Evolutionary conservation across 1,140 invertebrate species (phyloP).

Genomic region (Idris sp.): DNA sequence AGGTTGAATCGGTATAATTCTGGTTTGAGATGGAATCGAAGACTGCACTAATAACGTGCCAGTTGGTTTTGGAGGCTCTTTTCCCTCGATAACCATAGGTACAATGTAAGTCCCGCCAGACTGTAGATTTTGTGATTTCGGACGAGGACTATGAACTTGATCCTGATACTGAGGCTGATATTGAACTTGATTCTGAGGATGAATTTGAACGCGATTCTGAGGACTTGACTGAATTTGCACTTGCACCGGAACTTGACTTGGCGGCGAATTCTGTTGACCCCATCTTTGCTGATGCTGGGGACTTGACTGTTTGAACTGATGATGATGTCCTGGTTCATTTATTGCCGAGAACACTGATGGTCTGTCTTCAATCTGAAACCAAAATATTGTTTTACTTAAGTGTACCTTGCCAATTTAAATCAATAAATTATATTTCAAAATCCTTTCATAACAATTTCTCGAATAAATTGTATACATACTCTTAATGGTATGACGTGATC

Average conservation of each 20-base stretch:
- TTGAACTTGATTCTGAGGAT: constrained; percentile 9
- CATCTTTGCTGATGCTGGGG: constrained; percentile 74
- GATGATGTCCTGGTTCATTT: constrained; percentile 74
- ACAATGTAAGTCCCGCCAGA: constrained; percentile 68
- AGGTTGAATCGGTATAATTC: constrained; percentile 60
- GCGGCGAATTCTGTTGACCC: constrained; percentile 67
- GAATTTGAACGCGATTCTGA: constrained; percentile 55
- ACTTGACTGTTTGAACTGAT: constrained; percentile 72
- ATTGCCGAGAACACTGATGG: constrained; percentile 74
- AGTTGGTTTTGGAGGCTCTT: constrained; percentile 39
- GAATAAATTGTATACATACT: constrained; percentile 68
- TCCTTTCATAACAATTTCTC: no score
- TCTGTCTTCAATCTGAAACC: constrained; percentile 73
- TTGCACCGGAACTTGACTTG: constrained; percentile 42
- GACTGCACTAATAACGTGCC: constrained; percentile 37
- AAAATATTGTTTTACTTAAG: no score
- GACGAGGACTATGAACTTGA: constrained; percentile 9
- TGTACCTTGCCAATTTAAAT: no score
- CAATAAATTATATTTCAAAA: no score
- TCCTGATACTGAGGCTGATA: constrained; percentile 4
- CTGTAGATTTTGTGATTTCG: constrained; percentile 46
- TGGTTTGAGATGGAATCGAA: constrained; percentile 52
- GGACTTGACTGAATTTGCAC: constrained; percentile 62
- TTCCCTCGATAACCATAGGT: constrained; percentile 69
- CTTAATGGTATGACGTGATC: constrained; percentile 70